Base-by-base conservation (phyloP, 2,888 invertebrate species). In the Drosophila engyochracea region DNA sequence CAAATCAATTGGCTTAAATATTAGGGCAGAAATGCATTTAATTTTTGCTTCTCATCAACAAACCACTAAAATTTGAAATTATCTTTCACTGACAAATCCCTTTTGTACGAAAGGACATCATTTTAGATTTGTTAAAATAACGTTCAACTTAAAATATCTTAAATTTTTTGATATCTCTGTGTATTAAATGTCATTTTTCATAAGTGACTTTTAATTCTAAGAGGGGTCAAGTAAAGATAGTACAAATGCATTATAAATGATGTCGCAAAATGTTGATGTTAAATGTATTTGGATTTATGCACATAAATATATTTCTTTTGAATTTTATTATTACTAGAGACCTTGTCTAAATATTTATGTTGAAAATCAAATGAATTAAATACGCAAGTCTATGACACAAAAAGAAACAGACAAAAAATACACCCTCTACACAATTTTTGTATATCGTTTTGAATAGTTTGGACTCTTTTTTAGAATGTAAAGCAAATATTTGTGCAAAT, bases 401-500 rank as follows among this genome's bases (percentile, higher is more conserved):
- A 47, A 25, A n/a, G 0, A n/a, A 4, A 28, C 35, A 16, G 9
- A 53, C 33, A 9, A 37, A 19, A 55, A 6, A 49, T 28, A 14
- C n/a, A 14, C 33, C 44, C 44, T 33, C 44, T 35, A 12, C n/a
- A 47, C 16, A 57, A 65, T 39, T 35, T n/a, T 41, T 54, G 54
- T 67, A 39, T 41, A 25, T 55, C n/a, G 19, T 55, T 33, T 55
- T 28, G 30, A 41, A 69, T 57, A 52, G 37, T 39, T 61, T 39
- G 6, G 37, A 57, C 12, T 52, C 39, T 39, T 9, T 39, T n/a
- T 37, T 33, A 59, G 66, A 62, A 63, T 63, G 54, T 57, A 57
- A 63, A 55, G 73, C 59, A 60, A 73, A 67, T 67, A 62, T 78
- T 76, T 78, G 73, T 53, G 62, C 52, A 73, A 72, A 58, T 60